These are phyloP conservation scores for Mus musculus DNA, from an alignment of 2,113 vertebrate genomes.

Conservation along the genomic window DNA sequence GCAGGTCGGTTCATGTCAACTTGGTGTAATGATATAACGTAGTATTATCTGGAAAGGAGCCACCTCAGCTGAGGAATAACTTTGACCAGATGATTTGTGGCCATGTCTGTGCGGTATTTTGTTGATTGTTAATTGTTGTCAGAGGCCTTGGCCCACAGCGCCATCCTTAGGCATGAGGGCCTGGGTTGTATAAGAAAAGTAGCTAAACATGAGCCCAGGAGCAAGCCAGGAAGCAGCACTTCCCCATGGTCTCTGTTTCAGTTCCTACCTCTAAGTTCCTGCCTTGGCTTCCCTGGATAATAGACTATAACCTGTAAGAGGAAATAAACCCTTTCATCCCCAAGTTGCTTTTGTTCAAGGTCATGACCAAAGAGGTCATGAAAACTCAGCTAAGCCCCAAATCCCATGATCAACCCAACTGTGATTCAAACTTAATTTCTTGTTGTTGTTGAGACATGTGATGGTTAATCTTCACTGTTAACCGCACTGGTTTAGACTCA, in stretches of 20 bases:
- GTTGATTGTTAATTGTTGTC: neutral
- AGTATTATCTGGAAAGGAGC: neutral
- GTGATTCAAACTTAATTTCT: neutral
- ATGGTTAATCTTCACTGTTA: neutral
- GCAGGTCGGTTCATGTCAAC: neutral
- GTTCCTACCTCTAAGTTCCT: neutral
- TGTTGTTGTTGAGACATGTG: neutral
- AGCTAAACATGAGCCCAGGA: neutral
- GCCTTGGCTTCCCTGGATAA: neutral
- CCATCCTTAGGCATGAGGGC: neutral
- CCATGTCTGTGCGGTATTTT: neutral
- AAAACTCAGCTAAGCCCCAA: neutral
- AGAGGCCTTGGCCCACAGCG: neutral
- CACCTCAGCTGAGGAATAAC: neutral
- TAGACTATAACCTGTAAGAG: neutral
- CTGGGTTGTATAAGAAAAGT: neutral
- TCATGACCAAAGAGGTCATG: neutral
- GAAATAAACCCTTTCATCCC: neutral
- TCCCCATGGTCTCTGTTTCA: neutral
- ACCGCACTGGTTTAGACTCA: neutral
- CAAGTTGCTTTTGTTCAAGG: neutral
- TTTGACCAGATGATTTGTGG: neutral
- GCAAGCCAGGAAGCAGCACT: neutral
- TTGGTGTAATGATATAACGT: neutral
- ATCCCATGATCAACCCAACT: neutral